phyloP scores from a whole-genome alignment of 2,113 vertebrate genomes.

The Psilopsiagon aymara region DNA sequence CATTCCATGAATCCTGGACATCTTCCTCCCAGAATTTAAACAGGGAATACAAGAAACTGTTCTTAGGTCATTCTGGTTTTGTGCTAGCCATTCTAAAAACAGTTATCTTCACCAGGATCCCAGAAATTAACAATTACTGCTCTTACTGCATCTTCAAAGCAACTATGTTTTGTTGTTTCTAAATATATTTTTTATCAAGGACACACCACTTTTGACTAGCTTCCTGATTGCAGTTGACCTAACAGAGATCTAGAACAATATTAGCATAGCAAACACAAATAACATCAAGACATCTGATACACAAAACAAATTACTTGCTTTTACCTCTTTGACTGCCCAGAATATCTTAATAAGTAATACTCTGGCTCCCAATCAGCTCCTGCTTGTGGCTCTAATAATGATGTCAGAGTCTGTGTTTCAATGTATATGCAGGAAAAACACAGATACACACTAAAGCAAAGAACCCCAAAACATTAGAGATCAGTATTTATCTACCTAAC shows the following conservation, averaged over 20 bases:
- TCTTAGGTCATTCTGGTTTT: not conserved
- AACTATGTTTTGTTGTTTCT: not conserved
- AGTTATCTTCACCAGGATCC: not conserved
- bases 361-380: not conserved
- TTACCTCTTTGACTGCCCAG: not conserved
- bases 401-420: not conserved
- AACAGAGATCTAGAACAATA: conserved; percentile 11
- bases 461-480: not conserved
- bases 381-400: not conserved
- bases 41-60: not conserved
- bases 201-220: not conserved
- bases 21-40: conserved; percentile 7
- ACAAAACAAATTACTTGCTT: conserved; percentile 4
- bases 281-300: not conserved
- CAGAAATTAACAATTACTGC: conserved; percentile 17
- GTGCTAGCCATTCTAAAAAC: not conserved
- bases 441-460: not conserved
- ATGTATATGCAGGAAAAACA: not conserved
- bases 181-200: conserved; percentile 4
- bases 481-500: not conserved
- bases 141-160: not conserved
- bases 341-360: not conserved
- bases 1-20: not conserved
- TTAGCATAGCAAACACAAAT: conserved; percentile 2
- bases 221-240: not conserved